Evolutionary conservation across 2,888 invertebrate genomes (phyloP), one percentile per base, ranked within the genome.

Genomic region (Hyles lineata): DNA sequence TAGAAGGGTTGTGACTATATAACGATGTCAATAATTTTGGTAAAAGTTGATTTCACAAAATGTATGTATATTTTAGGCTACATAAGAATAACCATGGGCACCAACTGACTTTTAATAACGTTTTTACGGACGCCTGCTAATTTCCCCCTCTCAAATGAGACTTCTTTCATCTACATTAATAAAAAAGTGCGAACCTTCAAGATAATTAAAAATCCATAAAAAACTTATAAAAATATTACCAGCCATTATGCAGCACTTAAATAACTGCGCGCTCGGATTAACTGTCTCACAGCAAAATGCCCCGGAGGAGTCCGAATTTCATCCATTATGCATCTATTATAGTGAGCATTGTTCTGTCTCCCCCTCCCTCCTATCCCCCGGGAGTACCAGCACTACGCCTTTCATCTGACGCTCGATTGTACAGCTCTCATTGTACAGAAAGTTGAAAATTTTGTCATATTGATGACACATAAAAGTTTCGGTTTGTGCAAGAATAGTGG

Each of bases 301-400:
- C 67, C 50, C 43, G 43, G 67, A 21, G 50, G 67, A 50, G 67
- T 67, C 67, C 15, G 50, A 23, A 67, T 67, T 43, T 43, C 43
- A 23, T 67, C 67, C 67, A 67, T 50, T 67, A 50, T 67, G 50
- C 23, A 50, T 50, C 50, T 43, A 23, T 55, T n/a, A 55, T 55
- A 55, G 55, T 55, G 60, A 15, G 67, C 43, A 67, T 67, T 67
- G 67, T 50, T 15, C 17, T n/a, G 23, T n/a, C 17, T 43, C 11
- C 43, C 17, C 63, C 1, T 21, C 50, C 23, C 21, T n/a, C 50
- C 43, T 21, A 23, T 6, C 43, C 23, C 50, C 50, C 15, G 15
- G 50, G 4, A n/a, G 55, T 6, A 19, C 17, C 55, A 19, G 55
- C 52, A 19, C 52, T 52, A 4, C n/a, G 55, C 55, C 43, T 67